Base-by-base conservation (phyloP, 2,797 vertebrate genomes). In the Sparidentex hasta region DNA sequence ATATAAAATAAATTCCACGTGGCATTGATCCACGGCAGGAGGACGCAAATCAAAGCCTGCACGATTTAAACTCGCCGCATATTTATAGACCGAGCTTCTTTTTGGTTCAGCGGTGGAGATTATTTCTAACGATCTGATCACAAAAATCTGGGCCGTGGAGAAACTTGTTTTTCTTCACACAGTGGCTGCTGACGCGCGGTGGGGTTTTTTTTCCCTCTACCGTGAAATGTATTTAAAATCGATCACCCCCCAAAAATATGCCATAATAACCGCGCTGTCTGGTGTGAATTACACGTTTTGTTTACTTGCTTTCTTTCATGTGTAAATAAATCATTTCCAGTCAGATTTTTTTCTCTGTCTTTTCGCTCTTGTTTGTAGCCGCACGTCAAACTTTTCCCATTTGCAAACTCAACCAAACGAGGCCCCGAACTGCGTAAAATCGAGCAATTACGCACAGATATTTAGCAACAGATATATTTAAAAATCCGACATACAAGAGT, bases 381-480 rank as follows among this genome's bases (percentile, higher is more conserved):
- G 38, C 41, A 50, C 2, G 16, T 65, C 58, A 78, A 80, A 88
- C 74, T 82, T 80, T 83, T 74, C 23, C 3, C 65, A 51, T 70
- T 23, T 44, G 3, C 17, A 25, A 43, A 65, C 80, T 83, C 52
- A 38, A 44, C 21, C 48, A 56, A 65, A 58, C 41, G 33, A 43
- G 0, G 1, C 13, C n/a, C 5, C 0, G 13, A 21, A 0, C 4
- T 27, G 21, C 25, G 1, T 18, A 12, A 51, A 54, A 54, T 16
- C 17, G 0, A 29, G 14, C 2, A 51, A 46, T 27, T 46, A 20
- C 16, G 0, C 1, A 47, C 17, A 1, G 2, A 18, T 14, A 56
- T 74, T 29, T 7, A 56, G 25, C 41, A 2, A 68, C 25, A 3
- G 0, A 23, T 48, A 44, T n/a, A 66, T 18, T 18, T 44, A 3